phyloP scores from a whole-genome alignment of 2,888 invertebrate species.

The Lepidonotus clava region DNA sequence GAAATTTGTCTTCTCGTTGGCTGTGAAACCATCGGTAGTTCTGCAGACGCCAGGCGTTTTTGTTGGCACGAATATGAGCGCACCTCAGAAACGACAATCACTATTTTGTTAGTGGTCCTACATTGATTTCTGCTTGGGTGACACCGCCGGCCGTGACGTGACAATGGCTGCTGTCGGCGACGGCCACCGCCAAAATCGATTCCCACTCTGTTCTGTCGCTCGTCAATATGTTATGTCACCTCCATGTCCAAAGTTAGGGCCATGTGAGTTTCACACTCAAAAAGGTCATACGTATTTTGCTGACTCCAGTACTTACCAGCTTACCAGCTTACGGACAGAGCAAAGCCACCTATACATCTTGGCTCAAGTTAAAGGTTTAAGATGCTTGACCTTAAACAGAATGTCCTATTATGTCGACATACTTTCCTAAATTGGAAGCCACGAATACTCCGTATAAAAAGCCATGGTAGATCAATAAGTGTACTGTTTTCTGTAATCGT shows the following conservation, averaged over 20 bases:
- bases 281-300: background rate
- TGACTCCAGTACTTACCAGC: too few species aligned
- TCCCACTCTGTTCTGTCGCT: background rate
- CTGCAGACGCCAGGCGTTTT: background rate
- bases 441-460: too few species aligned
- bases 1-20: too few species aligned
- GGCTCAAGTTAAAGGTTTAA: too few species aligned
- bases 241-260: background rate
- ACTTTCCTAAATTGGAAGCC: too few species aligned
- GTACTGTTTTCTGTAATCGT: too few species aligned
- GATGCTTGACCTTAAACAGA: too few species aligned
- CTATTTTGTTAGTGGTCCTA: background rate
- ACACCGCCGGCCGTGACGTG: background rate
- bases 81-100: background rate
- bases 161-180: background rate
- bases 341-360: too few species aligned
- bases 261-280: background rate
- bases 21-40: too few species aligned
- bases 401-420: too few species aligned
- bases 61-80: slow-evolving; percentile 8
- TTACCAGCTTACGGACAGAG: too few species aligned
- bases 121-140: slow-evolving; percentile 23
- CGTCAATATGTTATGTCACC: background rate
- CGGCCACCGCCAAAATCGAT: background rate
- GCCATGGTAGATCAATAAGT: too few species aligned